Evolutionary conservation across 2,113 vertebrate species (phyloP).

Genomic region (Fregata magnificens): DNA sequence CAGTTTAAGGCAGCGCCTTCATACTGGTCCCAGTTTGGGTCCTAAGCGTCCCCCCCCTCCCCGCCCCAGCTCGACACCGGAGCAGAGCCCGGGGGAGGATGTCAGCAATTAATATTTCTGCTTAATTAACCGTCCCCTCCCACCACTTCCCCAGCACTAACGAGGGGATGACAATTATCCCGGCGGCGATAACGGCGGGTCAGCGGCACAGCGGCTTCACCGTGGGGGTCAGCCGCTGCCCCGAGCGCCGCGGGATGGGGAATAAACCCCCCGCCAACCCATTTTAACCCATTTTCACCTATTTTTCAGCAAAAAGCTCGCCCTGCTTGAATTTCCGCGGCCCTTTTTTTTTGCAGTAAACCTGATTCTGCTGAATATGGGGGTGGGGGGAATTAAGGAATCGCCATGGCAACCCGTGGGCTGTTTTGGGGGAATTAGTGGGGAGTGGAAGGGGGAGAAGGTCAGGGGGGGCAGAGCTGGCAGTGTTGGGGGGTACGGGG

Average conservation of each 20-base stretch:
- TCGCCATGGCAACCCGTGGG: constrained; percentile 50
- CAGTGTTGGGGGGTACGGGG: not conserved
- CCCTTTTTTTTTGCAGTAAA: not conserved
- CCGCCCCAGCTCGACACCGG: not conserved
- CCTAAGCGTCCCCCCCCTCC: too few relatives aligned
- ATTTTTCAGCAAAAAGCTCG: not conserved
- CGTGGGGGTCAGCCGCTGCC: not conserved
- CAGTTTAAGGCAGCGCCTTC: not conserved
- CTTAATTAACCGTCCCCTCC: not conserved
- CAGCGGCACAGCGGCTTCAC: not conserved
- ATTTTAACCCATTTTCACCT: not conserved
- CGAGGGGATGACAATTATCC: not conserved
- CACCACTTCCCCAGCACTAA: not conserved
- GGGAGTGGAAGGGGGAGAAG: not conserved
- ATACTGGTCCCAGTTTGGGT: not conserved
- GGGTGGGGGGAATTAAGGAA: not conserved
- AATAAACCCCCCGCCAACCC: too few relatives aligned
- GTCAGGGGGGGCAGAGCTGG: not conserved
- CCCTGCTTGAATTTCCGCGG: not conserved
- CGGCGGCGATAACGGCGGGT: accelerated
- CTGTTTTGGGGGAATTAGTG: not conserved
- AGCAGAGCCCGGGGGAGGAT: too few relatives aligned
- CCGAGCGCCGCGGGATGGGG: not conserved
- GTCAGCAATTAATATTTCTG: not conserved
- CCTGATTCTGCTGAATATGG: not conserved